Evolutionary conservation across 2,888 invertebrate species (phyloP).

Genomic region (Eueremaeus valkanovi): DNA sequence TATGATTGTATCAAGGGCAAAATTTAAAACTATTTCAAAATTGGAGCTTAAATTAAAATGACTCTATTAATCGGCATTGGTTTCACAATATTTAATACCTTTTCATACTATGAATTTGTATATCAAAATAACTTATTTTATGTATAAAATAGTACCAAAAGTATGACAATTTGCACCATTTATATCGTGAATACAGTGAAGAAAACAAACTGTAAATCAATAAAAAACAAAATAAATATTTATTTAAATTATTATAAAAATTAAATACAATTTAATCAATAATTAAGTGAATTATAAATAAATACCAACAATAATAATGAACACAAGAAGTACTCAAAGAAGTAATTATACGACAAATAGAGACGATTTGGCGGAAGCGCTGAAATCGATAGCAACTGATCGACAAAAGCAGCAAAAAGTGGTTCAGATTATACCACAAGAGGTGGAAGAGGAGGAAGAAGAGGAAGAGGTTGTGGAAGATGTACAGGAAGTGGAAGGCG

Average conservation of each 20-base stretch:
- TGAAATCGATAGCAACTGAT: background rate
- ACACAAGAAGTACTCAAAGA: constrained; percentile 3
- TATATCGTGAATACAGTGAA: background rate
- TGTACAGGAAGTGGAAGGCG: background rate
- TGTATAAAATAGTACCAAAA: too few relatives aligned
- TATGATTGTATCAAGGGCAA: too few relatives aligned
- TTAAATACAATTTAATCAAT: background rate
- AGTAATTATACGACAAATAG: background rate
- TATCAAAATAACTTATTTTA: too few relatives aligned
- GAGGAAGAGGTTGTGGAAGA: background rate
- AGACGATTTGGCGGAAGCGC: background rate
- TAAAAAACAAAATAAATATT: background rate
- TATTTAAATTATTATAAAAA: background rate
- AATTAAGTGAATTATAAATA: background rate
- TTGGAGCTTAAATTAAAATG: too few relatives aligned
- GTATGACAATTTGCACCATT: background rate
- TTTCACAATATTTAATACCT: too few relatives aligned
- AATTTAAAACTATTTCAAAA: too few relatives aligned
- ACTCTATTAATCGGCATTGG: too few relatives aligned
- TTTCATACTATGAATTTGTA: background rate
- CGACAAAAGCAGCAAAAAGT: background rate
- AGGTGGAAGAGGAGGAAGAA: background rate
- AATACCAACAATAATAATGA: background rate
- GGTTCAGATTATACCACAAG: background rate
- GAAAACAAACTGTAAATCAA: too few relatives aligned